Evolutionary conservation across 1,140 invertebrate genomes (phyloP), one percentile per base, ranked within the genome.

Genomic region (Aethina tumida): DNA sequence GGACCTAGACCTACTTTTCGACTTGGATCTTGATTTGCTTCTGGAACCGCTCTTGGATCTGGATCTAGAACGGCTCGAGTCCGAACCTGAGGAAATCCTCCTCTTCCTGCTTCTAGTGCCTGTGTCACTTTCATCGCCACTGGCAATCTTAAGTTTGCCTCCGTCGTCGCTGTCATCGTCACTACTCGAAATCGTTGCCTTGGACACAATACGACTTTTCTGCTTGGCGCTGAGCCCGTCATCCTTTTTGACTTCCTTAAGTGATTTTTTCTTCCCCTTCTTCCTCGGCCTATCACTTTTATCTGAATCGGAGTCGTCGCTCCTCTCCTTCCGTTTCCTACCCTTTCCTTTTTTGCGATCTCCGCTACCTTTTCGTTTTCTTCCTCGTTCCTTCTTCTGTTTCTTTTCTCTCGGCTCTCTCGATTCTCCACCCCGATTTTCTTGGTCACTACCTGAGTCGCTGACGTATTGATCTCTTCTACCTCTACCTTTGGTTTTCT

Each of bases 131-230:
- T 73, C 73, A 45, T 70, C 71, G 5, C 69, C 71, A 46, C 70
- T 73, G 3, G 67, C 68, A 46, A 73, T 73, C 53, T 74, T 75
- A 33, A 72, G 71, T 41, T 72, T 70, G 39, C 38, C 38, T 18
- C 68, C 66, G 25, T 72, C 59, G 50, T 91, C 87, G 30, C 84
- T 89, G 32, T 93, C 88, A 0, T 86, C 90, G 55, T 94, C 90
- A 50, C 85, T 91, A 0, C 90, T 93, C 0, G 92, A 96, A 39
- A 97, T 95, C 0, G 88, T 92, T 43, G 87, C 92, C 64, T 96
- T 97, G 0, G 92, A 96, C 0, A 94, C 80, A 53, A 96, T 82
- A 58, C 87, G 82, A 12, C 79, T 71, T 29, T 88, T 82, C 56
- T 91, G 86, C 65, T 90, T 92, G 3, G 79, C 71, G 26, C 78